Conservation (phyloP, 2,797 vertebrate genomes). For the Manis pentadactyla region DNA sequence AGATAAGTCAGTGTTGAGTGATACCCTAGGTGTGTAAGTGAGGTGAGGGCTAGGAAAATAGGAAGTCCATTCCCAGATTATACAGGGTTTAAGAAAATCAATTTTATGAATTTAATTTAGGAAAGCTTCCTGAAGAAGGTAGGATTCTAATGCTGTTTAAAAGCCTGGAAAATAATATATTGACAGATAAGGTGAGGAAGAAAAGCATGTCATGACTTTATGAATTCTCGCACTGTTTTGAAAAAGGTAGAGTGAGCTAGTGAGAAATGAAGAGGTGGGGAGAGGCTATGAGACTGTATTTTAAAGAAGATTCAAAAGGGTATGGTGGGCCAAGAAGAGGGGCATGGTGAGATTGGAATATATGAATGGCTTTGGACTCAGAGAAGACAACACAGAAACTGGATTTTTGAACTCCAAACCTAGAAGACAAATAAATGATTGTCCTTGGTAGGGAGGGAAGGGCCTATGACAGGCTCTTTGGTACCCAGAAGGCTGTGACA, state of each 20-base stretch:
- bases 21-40: neutral
- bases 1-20: neutral
- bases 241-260: neutral
- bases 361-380: neutral
- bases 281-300: neutral
- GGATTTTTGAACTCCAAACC: neutral
- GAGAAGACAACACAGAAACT: neutral
- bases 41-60: neutral
- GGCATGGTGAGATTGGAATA: fast-evolving
- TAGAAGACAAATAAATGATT: neutral
- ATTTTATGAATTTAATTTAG: neutral
- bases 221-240: neutral
- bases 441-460: neutral
- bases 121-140: neutral
- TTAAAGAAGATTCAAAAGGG: neutral
- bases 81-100: neutral
- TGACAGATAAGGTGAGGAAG: neutral
- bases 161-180: neutral
- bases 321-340: neutral
- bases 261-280: neutral
- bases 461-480: neutral
- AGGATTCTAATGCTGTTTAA: neutral
- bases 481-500: neutral
- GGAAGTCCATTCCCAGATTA: neutral
- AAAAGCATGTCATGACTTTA: neutral